Conservation (phyloP, 2,797 vertebrate genomes). For the Zenarchopterus dispar region DNA sequence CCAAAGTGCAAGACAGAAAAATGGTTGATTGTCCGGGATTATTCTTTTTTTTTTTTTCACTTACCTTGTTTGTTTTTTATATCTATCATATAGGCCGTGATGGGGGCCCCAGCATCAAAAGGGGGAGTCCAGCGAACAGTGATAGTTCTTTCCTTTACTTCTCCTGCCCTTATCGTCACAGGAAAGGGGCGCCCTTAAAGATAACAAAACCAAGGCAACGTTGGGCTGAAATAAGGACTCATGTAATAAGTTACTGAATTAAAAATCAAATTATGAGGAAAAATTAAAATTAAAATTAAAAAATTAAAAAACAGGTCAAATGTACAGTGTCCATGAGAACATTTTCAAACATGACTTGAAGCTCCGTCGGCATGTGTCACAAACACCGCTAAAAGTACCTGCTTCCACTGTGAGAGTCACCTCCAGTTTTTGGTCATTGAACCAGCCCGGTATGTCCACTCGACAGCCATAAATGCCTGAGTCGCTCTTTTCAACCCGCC, state of each 20-base stretch:
- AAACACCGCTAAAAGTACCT: slow-evolving; percentile 65
- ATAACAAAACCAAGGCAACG: not conserved
- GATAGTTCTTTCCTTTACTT: slow-evolving; percentile 62
- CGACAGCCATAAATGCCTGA: slow-evolving; percentile 87
- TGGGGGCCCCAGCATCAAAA: slow-evolving; percentile 67
- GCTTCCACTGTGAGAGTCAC: slow-evolving; percentile 67
- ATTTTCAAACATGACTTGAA: not conserved
- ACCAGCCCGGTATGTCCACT: slow-evolving; percentile 77
- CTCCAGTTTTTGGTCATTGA: slow-evolving; percentile 80
- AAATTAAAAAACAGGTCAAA: too few relatives aligned
- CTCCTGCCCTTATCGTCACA: slow-evolving; percentile 44
- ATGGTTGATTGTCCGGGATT: not conserved
- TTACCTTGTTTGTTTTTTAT: slow-evolving; percentile 65
- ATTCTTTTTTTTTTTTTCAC: not conserved
- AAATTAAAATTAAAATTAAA: too few relatives aligned
- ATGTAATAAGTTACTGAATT: not conserved
- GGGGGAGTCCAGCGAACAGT: slow-evolving; percentile 63
- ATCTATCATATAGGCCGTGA: slow-evolving; percentile 60
- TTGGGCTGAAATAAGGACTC: not conserved
- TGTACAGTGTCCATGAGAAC: too few relatives aligned
- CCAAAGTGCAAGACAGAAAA: not conserved
- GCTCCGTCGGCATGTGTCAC: not conserved
- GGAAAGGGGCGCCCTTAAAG: slow-evolving; percentile 58
- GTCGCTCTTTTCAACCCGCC: slow-evolving; percentile 69
- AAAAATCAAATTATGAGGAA: too few relatives aligned